Evolutionary conservation across 1,140 invertebrate species (phyloP).

Genomic region (Papilio xuthus): DNA sequence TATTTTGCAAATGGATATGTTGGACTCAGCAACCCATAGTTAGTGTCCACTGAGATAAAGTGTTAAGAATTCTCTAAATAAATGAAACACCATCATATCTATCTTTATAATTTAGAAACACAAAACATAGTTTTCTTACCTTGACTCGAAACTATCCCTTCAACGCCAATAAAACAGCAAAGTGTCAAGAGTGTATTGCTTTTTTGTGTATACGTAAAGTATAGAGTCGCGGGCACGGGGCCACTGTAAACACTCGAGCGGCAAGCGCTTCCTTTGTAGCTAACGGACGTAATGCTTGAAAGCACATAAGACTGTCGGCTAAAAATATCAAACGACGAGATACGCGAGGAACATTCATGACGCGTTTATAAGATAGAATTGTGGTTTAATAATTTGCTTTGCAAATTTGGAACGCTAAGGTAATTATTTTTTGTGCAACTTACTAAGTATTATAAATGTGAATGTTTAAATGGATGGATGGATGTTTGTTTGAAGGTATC

Average conservation of each 20-base stretch:
- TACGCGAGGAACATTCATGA: constrained; percentile 4
- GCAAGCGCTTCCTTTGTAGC: constrained; percentile 28
- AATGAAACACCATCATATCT: neutral
- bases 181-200: constrained; percentile 21
- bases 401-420: neutral
- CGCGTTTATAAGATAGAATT: neutral
- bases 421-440: too few species aligned
- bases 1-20: too few species aligned
- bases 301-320: constrained; percentile 18
- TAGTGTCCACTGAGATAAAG: too few species aligned
- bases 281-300: constrained; percentile 21
- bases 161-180: constrained; percentile 18
- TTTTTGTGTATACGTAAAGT: constrained; percentile 8
- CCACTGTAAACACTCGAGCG: constrained; percentile 24
- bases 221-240: neutral
- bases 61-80: neutral
- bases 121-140: neutral
- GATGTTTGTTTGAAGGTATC: too few species aligned
- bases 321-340: constrained; percentile 20
- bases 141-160: neutral
- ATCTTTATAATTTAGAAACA: neutral
- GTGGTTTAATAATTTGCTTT: neutral
- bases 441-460: too few species aligned
- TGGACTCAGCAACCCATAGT: too few species aligned
- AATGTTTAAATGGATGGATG: too few species aligned